Conservation (phyloP, 2,113 vertebrate species). For the Aegithalos caudatus region DNA sequence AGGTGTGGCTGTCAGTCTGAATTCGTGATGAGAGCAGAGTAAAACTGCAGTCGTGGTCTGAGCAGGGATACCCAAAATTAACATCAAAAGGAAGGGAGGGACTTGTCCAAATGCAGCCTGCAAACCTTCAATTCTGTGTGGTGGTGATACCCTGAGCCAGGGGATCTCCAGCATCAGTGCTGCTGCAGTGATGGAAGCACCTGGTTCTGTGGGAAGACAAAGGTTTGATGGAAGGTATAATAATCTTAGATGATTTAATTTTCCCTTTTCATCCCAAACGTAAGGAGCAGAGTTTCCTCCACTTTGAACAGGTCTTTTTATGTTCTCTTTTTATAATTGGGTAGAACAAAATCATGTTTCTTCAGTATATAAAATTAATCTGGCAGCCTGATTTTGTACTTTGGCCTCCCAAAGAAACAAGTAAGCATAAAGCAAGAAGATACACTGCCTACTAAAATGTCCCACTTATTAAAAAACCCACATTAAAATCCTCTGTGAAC, state of each 20-base stretch:
- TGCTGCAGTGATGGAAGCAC: not conserved
- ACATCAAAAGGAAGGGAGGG: not conserved
- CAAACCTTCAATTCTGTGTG: not conserved
- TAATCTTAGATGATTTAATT: conserved; percentile 38
- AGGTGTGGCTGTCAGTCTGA: not conserved
- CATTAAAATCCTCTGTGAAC: not conserved
- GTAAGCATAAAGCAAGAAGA: conserved; percentile 10
- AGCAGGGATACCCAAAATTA: not conserved
- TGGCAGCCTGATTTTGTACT: not conserved
- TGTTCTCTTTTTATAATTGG: not conserved
- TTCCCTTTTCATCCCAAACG: not conserved
- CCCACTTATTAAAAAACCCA: not conserved
- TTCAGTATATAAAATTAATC: not conserved
- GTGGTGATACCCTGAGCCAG: not conserved
- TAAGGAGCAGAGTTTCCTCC: not conserved
- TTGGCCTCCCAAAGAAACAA: not conserved
- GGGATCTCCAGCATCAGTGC: not conserved
- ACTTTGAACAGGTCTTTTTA: not conserved
- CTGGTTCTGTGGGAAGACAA: not conserved
- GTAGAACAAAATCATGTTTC: conserved; percentile 2
- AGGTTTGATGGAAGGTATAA: not conserved
- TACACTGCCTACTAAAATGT: not conserved
- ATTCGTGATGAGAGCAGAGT: not conserved
- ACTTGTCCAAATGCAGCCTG: not conserved
- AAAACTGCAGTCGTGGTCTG: not conserved